A percentile compares a stretch with the other conserved stretches of the same genome.
These are phyloP conservation scores for Eupleurogrammus muticus DNA, from an alignment of 2,797 vertebrate species.

Conservation along the genomic window DNA sequence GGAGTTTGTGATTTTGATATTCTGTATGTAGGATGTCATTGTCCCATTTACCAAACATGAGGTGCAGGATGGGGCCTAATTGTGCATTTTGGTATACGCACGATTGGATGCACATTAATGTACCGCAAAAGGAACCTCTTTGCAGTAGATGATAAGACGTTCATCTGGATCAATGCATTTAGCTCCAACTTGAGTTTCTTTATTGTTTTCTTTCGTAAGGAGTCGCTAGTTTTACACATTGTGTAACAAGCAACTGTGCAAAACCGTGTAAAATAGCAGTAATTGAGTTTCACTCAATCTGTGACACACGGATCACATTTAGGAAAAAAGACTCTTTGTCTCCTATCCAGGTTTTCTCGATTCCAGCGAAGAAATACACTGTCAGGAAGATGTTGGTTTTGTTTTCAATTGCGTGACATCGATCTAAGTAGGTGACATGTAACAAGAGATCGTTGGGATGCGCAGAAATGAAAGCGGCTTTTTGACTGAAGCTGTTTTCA, in stretches of 20 bases:
- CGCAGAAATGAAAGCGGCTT: not conserved
- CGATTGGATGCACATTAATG: no score
- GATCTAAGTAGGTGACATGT: not conserved
- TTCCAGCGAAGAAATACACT: not conserved
- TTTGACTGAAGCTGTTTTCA: not conserved
- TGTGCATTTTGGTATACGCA: no score
- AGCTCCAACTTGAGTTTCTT: no score
- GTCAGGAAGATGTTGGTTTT: not conserved
- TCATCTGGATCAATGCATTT: not conserved
- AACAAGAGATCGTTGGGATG: not conserved
- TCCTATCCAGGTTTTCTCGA: not conserved
- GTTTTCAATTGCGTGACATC: not conserved
- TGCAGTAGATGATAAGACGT: not conserved
- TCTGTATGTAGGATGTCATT: no score
- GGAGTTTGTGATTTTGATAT: not conserved
- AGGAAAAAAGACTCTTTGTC: not conserved
- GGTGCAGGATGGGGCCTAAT: no score
- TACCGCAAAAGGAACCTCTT: not conserved
- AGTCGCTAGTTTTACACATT: no score
- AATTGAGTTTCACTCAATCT: not conserved
- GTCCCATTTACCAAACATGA: no score
- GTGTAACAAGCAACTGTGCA: no score
- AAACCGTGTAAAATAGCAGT: not conserved
- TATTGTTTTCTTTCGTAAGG: no score
- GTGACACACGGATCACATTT: not conserved